Evolutionary conservation across 2,888 invertebrate species (phyloP), one percentile per base, ranked within the genome.

Genomic region (Nipponacmea schrenckii): DNA sequence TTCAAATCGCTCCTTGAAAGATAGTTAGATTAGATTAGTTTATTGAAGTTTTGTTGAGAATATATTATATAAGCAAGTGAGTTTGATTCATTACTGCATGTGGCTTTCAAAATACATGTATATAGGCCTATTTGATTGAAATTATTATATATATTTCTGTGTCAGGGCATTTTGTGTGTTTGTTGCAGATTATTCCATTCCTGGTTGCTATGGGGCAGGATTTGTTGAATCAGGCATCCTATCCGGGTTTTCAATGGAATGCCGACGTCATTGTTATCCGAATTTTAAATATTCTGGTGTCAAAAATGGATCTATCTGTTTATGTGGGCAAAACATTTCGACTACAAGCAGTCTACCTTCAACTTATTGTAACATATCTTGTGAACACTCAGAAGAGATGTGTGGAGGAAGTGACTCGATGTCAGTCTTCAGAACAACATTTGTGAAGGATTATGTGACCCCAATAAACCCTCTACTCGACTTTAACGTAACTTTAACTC

Each of bases 361-460:
- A 17, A 27, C 48, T n/a, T 31, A 24, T 10, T 72, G 72, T 67
- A 26, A 70, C 27, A 65, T 70, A 12, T 15, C 27, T 20, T 70
- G 70, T 56, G 20, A 27, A 17, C 50, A n/a, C 17, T 15, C 50
- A 24, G 15, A 20, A 3, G 66, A 62, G 17, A 62, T 63, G 2
- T 72, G 72, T 50, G 72, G 72, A n/a, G 72, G 66, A 24, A 10
- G n/a, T 3, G 56, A 27, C 20, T 14, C 46, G 8, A 50, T 69
- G 10, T 69, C 72, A n/a, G 69, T 72, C 15, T 72, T 69, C 63
- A 50, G 27, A 17, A 56, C 56, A 39, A 64, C 65, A 27, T 45
- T 39, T 48, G 24, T 66, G 26, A 17, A 20, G 10, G 62, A 67
- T 46, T 70, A 72, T 50, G 62, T 77, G 12, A 73, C 73, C 24